These are phyloP conservation scores for Corythucha ciliata DNA, from an alignment of 2,888 invertebrate species.

Conservation along the genomic window DNA sequence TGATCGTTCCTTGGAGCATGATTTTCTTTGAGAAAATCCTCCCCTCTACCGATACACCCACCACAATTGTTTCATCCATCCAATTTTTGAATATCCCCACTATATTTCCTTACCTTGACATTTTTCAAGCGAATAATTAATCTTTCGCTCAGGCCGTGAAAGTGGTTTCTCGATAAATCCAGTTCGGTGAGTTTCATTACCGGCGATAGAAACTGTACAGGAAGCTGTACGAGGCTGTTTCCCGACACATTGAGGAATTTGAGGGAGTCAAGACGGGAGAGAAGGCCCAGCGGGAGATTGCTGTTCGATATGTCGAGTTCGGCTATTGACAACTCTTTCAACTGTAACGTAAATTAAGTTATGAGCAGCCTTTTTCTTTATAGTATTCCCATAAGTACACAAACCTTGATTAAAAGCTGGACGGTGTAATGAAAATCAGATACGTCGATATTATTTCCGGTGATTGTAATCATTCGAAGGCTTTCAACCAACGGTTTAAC, in stretches of 20 bases:
- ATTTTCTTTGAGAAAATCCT: too few species aligned
- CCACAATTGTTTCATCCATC: too few species aligned
- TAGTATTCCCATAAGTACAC: neutral
- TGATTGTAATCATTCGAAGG: conserved; percentile 56
- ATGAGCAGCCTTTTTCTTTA: neutral
- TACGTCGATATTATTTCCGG: conserved; percentile 55
- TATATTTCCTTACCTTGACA: too few species aligned
- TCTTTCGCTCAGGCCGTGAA: conserved; percentile 53
- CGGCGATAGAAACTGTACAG: conserved; percentile 48
- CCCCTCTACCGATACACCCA: too few species aligned
- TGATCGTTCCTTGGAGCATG: too few species aligned
- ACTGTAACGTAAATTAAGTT: conserved; percentile 31
- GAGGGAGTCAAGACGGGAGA: conserved; percentile 52
- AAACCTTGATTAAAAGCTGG: conserved; percentile 49
- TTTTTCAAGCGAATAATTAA: conserved; percentile 51
- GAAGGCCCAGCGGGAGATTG: conserved; percentile 50
- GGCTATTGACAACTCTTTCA: conserved; percentile 51
- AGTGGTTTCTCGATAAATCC: conserved; percentile 64
- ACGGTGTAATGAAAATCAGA: conserved; percentile 50
- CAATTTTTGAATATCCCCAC: too few species aligned
- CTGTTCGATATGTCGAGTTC: conserved; percentile 42
- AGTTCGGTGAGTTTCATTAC: conserved; percentile 52
- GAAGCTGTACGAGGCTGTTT: conserved; percentile 57
- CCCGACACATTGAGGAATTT: conserved; percentile 61
- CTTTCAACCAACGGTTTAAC: conserved; percentile 53